A percentile compares a stretch with the other conserved stretches of the same genome.
Conservation (phyloP, 2,113 vertebrate species). For the Pseudorhombus dupliciocellatus region DNA sequence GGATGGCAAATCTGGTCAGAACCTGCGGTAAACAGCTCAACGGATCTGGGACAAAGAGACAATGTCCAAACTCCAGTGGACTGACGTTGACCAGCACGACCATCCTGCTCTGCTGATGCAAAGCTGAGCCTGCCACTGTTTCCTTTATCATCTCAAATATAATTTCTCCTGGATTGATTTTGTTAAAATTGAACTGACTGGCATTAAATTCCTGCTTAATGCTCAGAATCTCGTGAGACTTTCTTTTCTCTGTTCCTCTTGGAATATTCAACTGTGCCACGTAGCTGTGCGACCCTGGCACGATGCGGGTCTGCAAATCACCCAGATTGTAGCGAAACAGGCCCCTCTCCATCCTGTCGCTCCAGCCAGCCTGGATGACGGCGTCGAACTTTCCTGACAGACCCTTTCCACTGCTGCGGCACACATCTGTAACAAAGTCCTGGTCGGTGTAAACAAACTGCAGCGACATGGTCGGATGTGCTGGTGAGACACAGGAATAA, state of each 20-base stretch:
- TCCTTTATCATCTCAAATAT: slow-evolving; percentile 81
- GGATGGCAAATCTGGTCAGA: slow-evolving; percentile 76
- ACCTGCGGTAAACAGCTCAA: slow-evolving; percentile 80
- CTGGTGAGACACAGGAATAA: background rate
- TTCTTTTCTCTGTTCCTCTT: slow-evolving; percentile 84
- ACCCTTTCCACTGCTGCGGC: background rate
- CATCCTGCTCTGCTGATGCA: slow-evolving; percentile 40
- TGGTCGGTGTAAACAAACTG: slow-evolving; percentile 79
- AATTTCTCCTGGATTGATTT: slow-evolving; percentile 83
- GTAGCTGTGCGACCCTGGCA: slow-evolving; percentile 81
- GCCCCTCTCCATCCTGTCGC: slow-evolving; percentile 81
- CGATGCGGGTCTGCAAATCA: slow-evolving; percentile 80
- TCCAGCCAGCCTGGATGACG: slow-evolving; percentile 81
- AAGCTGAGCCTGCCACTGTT: background rate
- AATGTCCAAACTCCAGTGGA: slow-evolving; percentile 90
- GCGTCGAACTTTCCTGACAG: slow-evolving; percentile 81
- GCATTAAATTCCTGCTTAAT: slow-evolving; percentile 85
- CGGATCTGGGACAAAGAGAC: slow-evolving; percentile 88
- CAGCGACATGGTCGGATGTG: slow-evolving; percentile 51
- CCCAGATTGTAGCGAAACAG: slow-evolving; percentile 88
- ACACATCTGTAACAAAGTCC: slow-evolving; percentile 74
- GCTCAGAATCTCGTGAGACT: slow-evolving; percentile 86
- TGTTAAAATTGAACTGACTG: slow-evolving; percentile 88
- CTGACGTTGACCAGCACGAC: slow-evolving; percentile 88
- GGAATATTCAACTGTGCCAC: slow-evolving; percentile 89